phyloP scores from a whole-genome alignment of 2,888 invertebrate species.

The Agrotis puta region DNA sequence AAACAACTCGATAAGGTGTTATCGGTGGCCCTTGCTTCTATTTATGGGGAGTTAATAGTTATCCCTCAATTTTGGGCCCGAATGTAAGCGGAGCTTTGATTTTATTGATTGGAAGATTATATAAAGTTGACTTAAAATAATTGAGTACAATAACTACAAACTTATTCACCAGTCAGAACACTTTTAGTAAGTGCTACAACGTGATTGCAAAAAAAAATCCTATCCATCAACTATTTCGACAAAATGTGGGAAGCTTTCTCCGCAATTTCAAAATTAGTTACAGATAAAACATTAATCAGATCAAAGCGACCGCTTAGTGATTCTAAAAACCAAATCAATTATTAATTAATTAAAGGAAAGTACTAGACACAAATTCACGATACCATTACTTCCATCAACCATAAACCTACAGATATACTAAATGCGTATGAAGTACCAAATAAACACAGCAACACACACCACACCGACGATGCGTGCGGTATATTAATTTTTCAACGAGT shows the following conservation, averaged over 20 bases:
- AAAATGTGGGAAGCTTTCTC: not conserved
- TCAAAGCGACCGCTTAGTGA: too few relatives aligned
- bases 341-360: not conserved
- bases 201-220: not conserved
- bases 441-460: slow-evolving; percentile 47
- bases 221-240: too few relatives aligned
- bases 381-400: not conserved
- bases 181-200: not conserved
- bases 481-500: slow-evolving; percentile 86
- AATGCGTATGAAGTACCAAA: slow-evolving; percentile 41
- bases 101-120: slow-evolving; percentile 55
- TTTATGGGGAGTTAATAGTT: slow-evolving; percentile 87
- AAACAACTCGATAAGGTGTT: slow-evolving; percentile 87
- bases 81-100: slow-evolving; percentile 57
- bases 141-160: not conserved
- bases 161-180: not conserved
- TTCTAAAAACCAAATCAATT: not conserved
- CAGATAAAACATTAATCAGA: too few relatives aligned
- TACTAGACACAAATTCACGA: not conserved
- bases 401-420: slow-evolving; percentile 3
- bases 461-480: slow-evolving; percentile 67
- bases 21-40: slow-evolving; percentile 83
- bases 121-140: not conserved
- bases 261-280: not conserved
- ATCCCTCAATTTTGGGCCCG: slow-evolving; percentile 77